Percentiles rank a stretch among this genome's conserved stretches.
Conservation (phyloP, 2,888 invertebrate genomes). For the Megastigmus dorsalis region DNA sequence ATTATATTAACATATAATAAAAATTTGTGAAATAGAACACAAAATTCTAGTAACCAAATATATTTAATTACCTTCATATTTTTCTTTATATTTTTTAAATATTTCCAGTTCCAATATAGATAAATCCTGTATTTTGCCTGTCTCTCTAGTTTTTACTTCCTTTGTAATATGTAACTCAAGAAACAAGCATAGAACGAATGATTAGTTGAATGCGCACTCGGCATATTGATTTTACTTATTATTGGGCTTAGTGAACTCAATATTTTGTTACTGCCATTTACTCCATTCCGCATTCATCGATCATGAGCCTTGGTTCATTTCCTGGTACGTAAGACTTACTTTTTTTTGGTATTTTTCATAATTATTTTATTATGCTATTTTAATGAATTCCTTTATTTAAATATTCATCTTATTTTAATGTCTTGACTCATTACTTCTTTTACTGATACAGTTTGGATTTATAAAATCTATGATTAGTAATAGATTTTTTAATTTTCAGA, state of each 20-base stretch:
- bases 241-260: conserved; percentile 38
- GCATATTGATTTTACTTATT: conserved; percentile 47
- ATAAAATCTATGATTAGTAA: too few species aligned
- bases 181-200: conserved; percentile 29
- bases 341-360: conserved; percentile 19
- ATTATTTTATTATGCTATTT: conserved; percentile 20
- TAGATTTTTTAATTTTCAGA: conserved; percentile 81
- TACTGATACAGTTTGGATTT: neutral
- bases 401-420: conserved; percentile 5
- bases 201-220: conserved; percentile 32
- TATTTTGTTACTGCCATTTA: conserved; percentile 52
- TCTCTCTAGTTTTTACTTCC: conserved; percentile 36
- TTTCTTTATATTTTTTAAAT: neutral
- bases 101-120: conserved; percentile 12
- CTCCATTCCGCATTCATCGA: conserved; percentile 50
- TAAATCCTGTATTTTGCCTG: conserved; percentile 19
- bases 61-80: neutral
- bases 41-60: too few species aligned
- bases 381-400: neutral
- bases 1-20: neutral
- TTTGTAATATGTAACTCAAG: conserved; percentile 26
- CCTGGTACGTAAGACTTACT: conserved; percentile 61
- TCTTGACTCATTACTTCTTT: neutral
- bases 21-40: too few species aligned
- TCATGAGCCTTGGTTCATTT: conserved; percentile 61